phyloP scores from a whole-genome alignment of 1,140 invertebrate genomes.

The Orchestia grillus region DNA sequence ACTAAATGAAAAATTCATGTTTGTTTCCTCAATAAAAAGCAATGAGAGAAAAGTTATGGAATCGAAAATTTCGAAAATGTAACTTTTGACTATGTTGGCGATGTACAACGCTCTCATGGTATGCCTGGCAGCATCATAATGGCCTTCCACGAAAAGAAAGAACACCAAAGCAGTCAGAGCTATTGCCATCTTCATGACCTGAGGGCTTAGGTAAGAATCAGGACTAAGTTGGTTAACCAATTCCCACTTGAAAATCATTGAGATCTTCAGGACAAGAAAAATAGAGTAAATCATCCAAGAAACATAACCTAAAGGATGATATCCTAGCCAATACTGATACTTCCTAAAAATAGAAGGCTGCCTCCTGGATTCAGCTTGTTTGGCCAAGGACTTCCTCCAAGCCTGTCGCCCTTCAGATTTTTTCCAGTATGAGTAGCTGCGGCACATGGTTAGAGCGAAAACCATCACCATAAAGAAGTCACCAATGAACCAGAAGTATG shows the following conservation, averaged over 20 bases:
- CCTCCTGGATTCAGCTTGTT: constrained; percentile 37
- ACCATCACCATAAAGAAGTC: constrained; percentile 47
- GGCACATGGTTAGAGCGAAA: constrained; percentile 45
- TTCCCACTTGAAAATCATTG: constrained; percentile 57
- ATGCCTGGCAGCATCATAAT: constrained; percentile 55
- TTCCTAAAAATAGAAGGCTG: neutral
- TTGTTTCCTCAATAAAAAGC: constrained; percentile 42
- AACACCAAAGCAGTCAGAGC: constrained; percentile 53
- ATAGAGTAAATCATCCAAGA: constrained; percentile 46
- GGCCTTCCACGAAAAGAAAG: constrained; percentile 57
- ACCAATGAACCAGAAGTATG: constrained; percentile 56
- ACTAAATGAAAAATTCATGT: constrained; percentile 40
- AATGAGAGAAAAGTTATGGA: constrained; percentile 51
- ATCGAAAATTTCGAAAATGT: constrained; percentile 52
- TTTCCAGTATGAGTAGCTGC: constrained; percentile 40
- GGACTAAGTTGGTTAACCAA: constrained; percentile 44
- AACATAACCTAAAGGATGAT: constrained; percentile 11
- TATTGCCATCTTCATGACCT: constrained; percentile 53
- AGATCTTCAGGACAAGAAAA: constrained; percentile 31
- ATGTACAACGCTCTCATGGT: constrained; percentile 18
- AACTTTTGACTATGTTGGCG: constrained; percentile 16
- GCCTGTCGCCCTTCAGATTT: constrained; percentile 1
- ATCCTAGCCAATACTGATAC: constrained; percentile 38
- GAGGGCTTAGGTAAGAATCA: constrained; percentile 37
- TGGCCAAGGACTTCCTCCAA: constrained; percentile 15